phyloP scores from a whole-genome alignment of 2,797 vertebrate genomes.

The Masticophis lateralis region DNA sequence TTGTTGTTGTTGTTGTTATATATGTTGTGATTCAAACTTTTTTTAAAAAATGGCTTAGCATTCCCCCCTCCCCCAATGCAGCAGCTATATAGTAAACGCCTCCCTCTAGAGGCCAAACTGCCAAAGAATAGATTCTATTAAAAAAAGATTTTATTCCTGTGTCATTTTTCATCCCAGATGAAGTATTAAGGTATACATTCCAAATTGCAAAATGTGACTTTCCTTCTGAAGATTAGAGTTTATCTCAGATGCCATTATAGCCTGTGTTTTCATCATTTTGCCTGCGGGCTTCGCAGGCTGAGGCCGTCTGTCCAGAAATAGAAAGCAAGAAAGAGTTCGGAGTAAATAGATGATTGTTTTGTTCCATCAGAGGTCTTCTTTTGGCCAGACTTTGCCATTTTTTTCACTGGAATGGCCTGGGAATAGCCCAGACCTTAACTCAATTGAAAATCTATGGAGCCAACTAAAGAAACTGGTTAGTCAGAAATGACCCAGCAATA shows the following conservation, averaged over 20 bases:
- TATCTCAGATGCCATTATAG: background rate
- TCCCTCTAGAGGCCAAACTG: constrained; percentile 20
- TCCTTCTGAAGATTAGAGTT: background rate
- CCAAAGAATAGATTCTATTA: background rate
- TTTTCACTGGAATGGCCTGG: no score
- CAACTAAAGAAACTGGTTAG: no score
- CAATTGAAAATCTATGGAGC: no score
- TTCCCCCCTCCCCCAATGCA: background rate
- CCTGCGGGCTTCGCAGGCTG: background rate
- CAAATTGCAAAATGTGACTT: background rate
- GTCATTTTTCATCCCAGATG: background rate
- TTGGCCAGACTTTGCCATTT: background rate
- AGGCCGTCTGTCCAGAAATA: background rate
- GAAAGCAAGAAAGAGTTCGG: background rate
- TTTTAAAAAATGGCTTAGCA: background rate
- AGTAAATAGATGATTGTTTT: background rate
- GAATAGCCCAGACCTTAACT: no score
- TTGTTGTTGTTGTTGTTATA: no score
- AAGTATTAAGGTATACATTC: background rate
- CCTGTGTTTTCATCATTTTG: background rate
- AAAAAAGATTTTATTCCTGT: background rate
- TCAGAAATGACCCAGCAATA: no score
- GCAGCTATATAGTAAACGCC: background rate
- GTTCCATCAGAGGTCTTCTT: background rate
- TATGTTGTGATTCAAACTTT: background rate